These are phyloP conservation scores for Trematocara macrostoma DNA, from an alignment of 2,113 vertebrate species.

Conservation along the genomic window DNA sequence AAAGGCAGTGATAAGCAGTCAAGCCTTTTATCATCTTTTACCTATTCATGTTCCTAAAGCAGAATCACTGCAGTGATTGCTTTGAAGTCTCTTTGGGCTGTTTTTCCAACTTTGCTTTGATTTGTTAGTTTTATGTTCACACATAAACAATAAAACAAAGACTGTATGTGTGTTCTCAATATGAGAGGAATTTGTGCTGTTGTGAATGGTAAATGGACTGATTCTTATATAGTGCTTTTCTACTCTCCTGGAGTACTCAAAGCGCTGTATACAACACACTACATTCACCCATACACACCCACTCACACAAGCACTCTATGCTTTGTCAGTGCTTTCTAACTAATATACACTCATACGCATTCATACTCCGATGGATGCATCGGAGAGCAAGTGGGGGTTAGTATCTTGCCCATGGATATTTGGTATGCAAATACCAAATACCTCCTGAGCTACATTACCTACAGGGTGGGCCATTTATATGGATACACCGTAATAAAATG, in stretches of 20 bases:
- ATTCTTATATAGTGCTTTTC: not conserved
- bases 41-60: not conserved
- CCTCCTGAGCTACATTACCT: not conserved
- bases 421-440: not conserved
- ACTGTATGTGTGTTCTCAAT: not conserved
- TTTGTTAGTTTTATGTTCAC: not conserved
- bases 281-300: not conserved
- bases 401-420: not conserved
- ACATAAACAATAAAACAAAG: not conserved
- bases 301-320: not conserved
- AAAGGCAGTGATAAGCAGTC: not conserved
- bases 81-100: not conserved
- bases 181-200: not conserved
- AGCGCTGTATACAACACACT: not conserved
- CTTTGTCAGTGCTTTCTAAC: not conserved
- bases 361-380: not conserved
- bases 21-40: not conserved
- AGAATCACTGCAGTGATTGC: not conserved
- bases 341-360: not conserved
- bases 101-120: not conserved
- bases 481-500: not conserved
- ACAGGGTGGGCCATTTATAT: not conserved
- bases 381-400: not conserved
- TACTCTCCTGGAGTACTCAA: not conserved
- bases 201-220: not conserved